Evolutionary conservation across 1,140 invertebrate genomes (phyloP).

Genomic region (Bombus cullumanus): DNA sequence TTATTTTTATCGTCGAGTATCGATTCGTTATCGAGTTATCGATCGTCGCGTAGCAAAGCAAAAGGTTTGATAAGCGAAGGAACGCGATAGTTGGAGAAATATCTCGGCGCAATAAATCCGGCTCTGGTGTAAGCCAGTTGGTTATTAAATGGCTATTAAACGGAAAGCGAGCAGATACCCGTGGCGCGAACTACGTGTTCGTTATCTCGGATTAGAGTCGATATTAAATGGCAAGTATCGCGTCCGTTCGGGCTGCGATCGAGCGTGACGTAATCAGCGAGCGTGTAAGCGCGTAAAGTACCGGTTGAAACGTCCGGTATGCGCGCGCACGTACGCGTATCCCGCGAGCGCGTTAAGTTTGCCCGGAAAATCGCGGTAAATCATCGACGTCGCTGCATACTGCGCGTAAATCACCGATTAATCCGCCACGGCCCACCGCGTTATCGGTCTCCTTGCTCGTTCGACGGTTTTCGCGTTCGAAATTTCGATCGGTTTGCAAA

Average conservation of each 20-base stretch:
- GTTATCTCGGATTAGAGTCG: slow-evolving; percentile 27
- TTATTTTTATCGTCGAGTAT: neutral
- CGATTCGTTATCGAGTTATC: too few relatives aligned
- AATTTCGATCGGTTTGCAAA: neutral
- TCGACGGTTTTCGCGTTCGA: neutral
- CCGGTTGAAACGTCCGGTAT: slow-evolving; percentile 4
- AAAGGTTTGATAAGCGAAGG: neutral
- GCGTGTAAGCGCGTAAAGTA: slow-evolving; percentile 38
- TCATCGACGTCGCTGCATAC: slow-evolving; percentile 28
- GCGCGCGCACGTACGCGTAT: neutral
- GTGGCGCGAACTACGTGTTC: neutral
- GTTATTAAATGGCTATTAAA: slow-evolving; percentile 10
- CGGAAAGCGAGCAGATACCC: neutral
- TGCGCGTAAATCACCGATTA: slow-evolving; percentile 71
- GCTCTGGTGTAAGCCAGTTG: neutral
- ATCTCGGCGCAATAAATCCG: neutral
- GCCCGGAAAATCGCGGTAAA: slow-evolving; percentile 36
- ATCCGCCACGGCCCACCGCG: slow-evolving; percentile 47
- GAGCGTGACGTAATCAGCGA: slow-evolving; percentile 8
- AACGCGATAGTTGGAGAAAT: neutral
- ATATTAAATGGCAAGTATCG: slow-evolving; percentile 37
- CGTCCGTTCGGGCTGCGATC: neutral
- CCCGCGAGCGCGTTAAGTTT: slow-evolving; percentile 30
- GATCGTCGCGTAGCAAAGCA: neutral
- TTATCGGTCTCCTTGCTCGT: slow-evolving; percentile 23